phyloP scores from a whole-genome alignment of 1,140 invertebrate species.

The Sycophila sp. region DNA sequence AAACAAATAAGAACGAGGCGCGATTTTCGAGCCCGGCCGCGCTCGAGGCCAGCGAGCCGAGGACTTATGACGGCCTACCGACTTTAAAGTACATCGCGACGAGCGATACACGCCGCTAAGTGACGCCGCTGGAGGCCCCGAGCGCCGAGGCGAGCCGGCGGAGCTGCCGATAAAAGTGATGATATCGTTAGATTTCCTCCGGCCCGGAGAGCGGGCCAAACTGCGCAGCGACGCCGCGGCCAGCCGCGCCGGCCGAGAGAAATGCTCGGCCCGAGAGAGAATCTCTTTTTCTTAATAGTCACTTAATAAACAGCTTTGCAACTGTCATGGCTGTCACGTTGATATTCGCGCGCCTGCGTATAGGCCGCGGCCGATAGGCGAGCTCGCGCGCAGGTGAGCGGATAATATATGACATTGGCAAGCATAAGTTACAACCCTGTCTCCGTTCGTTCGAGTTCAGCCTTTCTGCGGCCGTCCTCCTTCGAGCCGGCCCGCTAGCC shows the following conservation, averaged over 20 bases:
- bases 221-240: too few species aligned
- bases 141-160: neutral
- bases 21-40: conserved; percentile 8
- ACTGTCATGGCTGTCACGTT: conserved; percentile 33
- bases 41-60: neutral
- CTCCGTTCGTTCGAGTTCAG: conserved; percentile 23
- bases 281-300: conserved; percentile 37
- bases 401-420: conserved; percentile 38
- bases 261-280: neutral
- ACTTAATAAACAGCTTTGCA: conserved; percentile 38
- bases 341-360: conserved; percentile 21
- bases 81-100: conserved; percentile 22
- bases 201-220: too few species aligned
- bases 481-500: neutral
- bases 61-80: conserved; percentile 28
- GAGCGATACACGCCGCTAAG: neutral
- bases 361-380: conserved; percentile 19
- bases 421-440: conserved; percentile 38
- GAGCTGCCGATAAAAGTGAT: too few species aligned
- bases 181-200: too few species aligned
- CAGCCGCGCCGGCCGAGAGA: neutral
- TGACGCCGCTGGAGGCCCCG: neutral
- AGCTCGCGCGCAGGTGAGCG: conserved; percentile 23
- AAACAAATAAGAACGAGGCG: conserved; percentile 9
- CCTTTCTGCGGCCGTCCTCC: neutral